Conservation (phyloP, 2,113 vertebrate species). For the Orientallactaga bullata region DNA sequence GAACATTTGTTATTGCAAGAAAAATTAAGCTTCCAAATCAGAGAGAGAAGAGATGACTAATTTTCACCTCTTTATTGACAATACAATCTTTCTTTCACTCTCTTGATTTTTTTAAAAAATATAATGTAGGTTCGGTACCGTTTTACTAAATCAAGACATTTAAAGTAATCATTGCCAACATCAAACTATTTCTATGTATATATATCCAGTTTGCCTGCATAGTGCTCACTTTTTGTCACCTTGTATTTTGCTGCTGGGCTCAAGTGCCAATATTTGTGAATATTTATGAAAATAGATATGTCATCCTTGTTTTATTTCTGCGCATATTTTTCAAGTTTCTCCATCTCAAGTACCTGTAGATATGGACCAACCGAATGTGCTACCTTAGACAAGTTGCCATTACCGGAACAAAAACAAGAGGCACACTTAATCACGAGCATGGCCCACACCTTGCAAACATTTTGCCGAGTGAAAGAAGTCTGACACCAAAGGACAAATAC, state of each 20-base stretch:
- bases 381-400: background rate
- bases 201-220: background rate
- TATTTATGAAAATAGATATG: background rate
- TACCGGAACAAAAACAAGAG: background rate
- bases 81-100: background rate
- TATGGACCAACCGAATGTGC: background rate
- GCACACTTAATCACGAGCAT: background rate
- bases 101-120: background rate
- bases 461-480: background rate
- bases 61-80: conserved; percentile 1
- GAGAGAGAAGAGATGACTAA: background rate
- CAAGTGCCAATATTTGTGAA: background rate
- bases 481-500: background rate
- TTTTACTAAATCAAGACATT: conserved; percentile 31
- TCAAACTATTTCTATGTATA: background rate
- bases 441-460: background rate
- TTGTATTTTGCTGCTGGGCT: conserved; percentile 34
- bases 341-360: background rate
- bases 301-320: background rate
- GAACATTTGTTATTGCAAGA: conserved; percentile 60
- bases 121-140: background rate
- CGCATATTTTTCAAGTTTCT: background rate
- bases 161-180: background rate
- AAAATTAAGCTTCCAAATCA: conserved; percentile 50
- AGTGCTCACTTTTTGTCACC: conserved; percentile 20